Base-by-base conservation (phyloP, 1,140 invertebrate species). In the Dreissena polymorpha region DNA sequence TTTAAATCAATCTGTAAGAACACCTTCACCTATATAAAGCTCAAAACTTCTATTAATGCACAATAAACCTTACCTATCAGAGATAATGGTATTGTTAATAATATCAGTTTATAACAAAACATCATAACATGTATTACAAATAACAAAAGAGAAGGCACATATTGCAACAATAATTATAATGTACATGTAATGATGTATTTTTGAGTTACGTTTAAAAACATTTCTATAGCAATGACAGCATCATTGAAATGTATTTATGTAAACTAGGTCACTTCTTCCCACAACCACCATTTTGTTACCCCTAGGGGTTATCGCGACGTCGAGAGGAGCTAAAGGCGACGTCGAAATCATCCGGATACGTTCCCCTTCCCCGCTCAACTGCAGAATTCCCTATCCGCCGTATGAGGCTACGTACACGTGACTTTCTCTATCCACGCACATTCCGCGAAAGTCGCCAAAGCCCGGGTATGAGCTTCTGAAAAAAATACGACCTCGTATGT, bases 201-300 rank as follows among this genome's bases (percentile, higher is more conserved):
- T n/a, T n/a, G n/a, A n/a, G n/a, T n/a, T n/a, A n/a, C n/a, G n/a
- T n/a, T n/a, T n/a, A n/a, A n/a, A 55, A 55, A 55, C 53, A 55
- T 55, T 18, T 55, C 53, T 55, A 55, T 55, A 55, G 10, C 10
- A 23, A 21, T 23, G 18, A 10, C 18, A 67, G 23, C 23, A 67
- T 67, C 50, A 81, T 64, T 69, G 69, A 50, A 81, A 81, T 29
- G 78, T 81, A 64, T 72, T 63, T 10, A 81, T 29, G 29, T 81
- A 70, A 3, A 81, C 78, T 10, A 81, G 50, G 18, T 81, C 78
- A 49, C 78, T 81, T 23, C 69, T 60, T 2, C 78, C 78, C 3
- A 81, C 78, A 50, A 72, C 78, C 27, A 81, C 78, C 78, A 81
- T 81, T 39, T 79, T 81, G 60, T 81, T 71, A 64, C 68, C 78